Base-by-base conservation (phyloP, 2,113 vertebrate genomes). In the Otocyon megalotis region DNA sequence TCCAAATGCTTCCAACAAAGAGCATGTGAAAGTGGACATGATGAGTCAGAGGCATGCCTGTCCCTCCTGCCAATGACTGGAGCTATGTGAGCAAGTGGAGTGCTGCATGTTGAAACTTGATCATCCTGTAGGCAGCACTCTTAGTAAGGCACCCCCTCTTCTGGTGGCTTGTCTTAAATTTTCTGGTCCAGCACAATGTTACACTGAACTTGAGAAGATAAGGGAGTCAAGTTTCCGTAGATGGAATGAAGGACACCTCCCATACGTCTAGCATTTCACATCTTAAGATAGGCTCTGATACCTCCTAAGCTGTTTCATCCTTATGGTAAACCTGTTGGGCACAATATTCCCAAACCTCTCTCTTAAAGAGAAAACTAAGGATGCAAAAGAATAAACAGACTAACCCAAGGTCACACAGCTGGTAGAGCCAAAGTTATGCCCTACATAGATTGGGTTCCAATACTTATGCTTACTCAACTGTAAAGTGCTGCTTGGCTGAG, bases 351-450 rank as follows among this genome's bases (percentile, higher is more conserved):
- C 50, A 26, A 54, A 1, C 3, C 3, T 0, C 1, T 63, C 67
- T 77, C 82, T 93, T 62, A 43, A 17, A 63, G 63, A 91, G 81
- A 85, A 95, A 94, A 90, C 26, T 12, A 28, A 74, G 22, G 11
- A 26, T 50, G 37, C 28, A 81, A 85, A 92, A 32, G 74, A 77
- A 14, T 5, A 1, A 72, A 84, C 37, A 84, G 15, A 50, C 48
- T 67, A 72, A 2, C 37, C 85, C 71, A 67, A 80, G 90, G 26
- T 58, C 77, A 91, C 53, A 37, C 6, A 60, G 50, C n/a, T 32
- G 19, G 14, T 19, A 22, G 54, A 84, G 5, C 80, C 62, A 83
- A 43, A 50, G 74, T 80, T 58, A n/a, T 35, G 35, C 0, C 2
- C 54, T 32, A 24, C 14, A 30, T 0, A 37, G 32, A 3, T 0